These are phyloP conservation scores for Acanthosepion esculentum DNA, from an alignment of 2,888 invertebrate genomes.

Conservation along the genomic window DNA sequence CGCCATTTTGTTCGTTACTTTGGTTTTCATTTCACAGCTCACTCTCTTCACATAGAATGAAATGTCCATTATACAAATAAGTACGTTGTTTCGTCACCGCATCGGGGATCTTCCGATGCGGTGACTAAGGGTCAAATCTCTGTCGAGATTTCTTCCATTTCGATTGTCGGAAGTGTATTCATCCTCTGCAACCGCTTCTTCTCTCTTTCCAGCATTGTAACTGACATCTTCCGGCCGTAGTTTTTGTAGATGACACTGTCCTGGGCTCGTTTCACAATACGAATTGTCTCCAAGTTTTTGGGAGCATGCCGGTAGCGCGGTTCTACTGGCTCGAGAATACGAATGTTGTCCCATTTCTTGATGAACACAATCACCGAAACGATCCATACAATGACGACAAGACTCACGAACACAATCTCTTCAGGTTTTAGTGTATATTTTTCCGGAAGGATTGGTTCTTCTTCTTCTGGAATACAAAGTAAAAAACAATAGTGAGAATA, in stretches of 20 bases:
- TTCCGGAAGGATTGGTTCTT: slow-evolving; percentile 50
- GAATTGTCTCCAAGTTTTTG: slow-evolving; percentile 71
- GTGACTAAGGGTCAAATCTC: slow-evolving; percentile 56
- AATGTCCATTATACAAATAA: neutral
- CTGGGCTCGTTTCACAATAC: slow-evolving; percentile 71
- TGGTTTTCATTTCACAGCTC: neutral
- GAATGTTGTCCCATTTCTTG: slow-evolving; percentile 72
- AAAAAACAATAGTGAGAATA: neutral
- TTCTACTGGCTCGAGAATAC: slow-evolving; percentile 71
- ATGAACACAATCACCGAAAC: slow-evolving; percentile 70
- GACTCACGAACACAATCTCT: slow-evolving; percentile 64
- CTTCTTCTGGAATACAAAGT: slow-evolving; percentile 52
- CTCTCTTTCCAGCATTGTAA: slow-evolving; percentile 69
- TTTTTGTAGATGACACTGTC: slow-evolving; percentile 74
- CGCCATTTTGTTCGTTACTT: neutral
- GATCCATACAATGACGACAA: slow-evolving; percentile 69
- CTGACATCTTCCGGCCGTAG: slow-evolving; percentile 69
- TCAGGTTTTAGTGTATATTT: slow-evolving; percentile 60
- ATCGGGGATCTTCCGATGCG: slow-evolving; percentile 41
- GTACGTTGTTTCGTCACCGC: slow-evolving; percentile 34
- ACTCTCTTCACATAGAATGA: neutral
- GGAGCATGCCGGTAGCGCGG: slow-evolving; percentile 70
- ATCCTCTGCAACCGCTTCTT: slow-evolving; percentile 65
- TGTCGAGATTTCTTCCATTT: slow-evolving; percentile 63
- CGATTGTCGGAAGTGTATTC: slow-evolving; percentile 67